Percentiles rank a stretch among this genome's conserved stretches.
phyloP scores from a whole-genome alignment of 2,888 invertebrate genomes.

The Aricia artaxerxes region DNA sequence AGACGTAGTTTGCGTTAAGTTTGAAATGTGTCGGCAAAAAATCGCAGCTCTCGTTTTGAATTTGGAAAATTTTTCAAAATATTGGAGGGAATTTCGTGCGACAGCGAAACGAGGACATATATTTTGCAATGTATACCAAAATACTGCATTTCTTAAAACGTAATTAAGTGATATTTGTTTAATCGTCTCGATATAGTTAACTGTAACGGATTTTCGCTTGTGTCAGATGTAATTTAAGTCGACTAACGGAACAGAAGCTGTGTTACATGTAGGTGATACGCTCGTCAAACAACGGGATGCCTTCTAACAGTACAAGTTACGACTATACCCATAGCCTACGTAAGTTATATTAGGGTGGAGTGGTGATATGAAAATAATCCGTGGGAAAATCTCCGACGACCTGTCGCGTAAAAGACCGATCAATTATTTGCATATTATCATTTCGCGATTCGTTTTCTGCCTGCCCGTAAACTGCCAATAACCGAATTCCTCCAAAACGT shows the following conservation, averaged over 20 bases:
- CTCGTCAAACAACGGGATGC: slow-evolving; percentile 74
- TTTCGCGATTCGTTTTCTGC: slow-evolving; percentile 39
- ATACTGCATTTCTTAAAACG: slow-evolving; percentile 77
- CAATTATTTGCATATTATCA: slow-evolving; percentile 40
- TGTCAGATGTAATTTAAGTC: slow-evolving; percentile 60
- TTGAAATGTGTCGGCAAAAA: slow-evolving; percentile 75
- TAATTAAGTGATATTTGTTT: slow-evolving; percentile 59
- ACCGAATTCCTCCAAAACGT: slow-evolving; percentile 24
- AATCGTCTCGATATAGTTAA: slow-evolving; percentile 52
- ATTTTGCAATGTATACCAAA: slow-evolving; percentile 79
- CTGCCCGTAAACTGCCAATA: slow-evolving; percentile 44
- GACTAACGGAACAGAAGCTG: slow-evolving; percentile 64
- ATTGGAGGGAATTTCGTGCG: slow-evolving; percentile 44
- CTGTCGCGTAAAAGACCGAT: neutral
- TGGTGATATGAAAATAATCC: slow-evolving; percentile 46
- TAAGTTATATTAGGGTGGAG: slow-evolving; percentile 60
- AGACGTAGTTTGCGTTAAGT: slow-evolving; percentile 70
- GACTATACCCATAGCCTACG: slow-evolving; percentile 75
- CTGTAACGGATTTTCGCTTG: slow-evolving; percentile 61
- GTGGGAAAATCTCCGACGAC: neutral
- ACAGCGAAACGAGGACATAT: slow-evolving; percentile 67
- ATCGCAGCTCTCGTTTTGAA: slow-evolving; percentile 48
- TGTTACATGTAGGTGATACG: slow-evolving; percentile 74
- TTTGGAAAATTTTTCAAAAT: slow-evolving; percentile 38
- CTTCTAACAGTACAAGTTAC: slow-evolving; percentile 51